These are phyloP conservation scores for Bradysia coprophila DNA, from an alignment of 1,140 invertebrate genomes.

Conservation along the genomic window DNA sequence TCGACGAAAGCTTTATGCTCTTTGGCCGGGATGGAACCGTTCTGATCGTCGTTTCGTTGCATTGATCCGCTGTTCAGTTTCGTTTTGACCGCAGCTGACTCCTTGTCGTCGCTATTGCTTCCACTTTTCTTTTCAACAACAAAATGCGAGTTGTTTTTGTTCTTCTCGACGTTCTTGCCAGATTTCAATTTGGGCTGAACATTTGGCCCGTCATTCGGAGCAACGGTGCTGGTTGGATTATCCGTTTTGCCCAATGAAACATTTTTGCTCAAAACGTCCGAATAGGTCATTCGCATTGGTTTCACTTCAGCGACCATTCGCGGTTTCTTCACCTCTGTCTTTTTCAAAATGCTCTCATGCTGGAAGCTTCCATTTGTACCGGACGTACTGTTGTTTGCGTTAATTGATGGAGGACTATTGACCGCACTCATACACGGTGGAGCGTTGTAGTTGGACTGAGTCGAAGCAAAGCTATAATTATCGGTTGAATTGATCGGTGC, in stretches of 20 bases:
- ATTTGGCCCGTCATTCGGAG: background rate
- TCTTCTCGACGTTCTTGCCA: background rate
- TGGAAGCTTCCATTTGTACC: slow-evolving; percentile 19
- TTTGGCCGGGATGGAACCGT: too few relatives aligned
- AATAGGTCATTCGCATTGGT: slow-evolving; percentile 66
- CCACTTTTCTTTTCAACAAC: background rate
- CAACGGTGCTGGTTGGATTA: background rate
- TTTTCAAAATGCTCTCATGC: slow-evolving; percentile 7
- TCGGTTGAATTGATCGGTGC: slow-evolving; percentile 3
- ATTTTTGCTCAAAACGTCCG: slow-evolving; percentile 59
- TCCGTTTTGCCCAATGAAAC: slow-evolving; percentile 15
- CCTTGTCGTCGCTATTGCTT: background rate
- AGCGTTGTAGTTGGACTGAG: slow-evolving; percentile 1
- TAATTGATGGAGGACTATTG: slow-evolving; percentile 11
- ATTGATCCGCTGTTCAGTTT: too few relatives aligned
- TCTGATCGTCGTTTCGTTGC: too few relatives aligned
- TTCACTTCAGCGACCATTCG: slow-evolving; percentile 66
- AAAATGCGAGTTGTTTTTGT: background rate
- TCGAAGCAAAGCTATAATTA: slow-evolving; percentile 5
- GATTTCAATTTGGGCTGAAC: background rate
- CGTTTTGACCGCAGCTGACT: background rate
- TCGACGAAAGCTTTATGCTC: background rate
- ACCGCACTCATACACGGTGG: slow-evolving; percentile 9
- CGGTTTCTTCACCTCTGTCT: slow-evolving; percentile 32
- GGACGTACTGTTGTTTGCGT: slow-evolving; percentile 15